Percentiles rank a stretch among this genome's conserved stretches.
These are phyloP conservation scores for Poecilobothrus nobilitatus DNA, from an alignment of 2,888 invertebrate genomes.

Conservation along the genomic window DNA sequence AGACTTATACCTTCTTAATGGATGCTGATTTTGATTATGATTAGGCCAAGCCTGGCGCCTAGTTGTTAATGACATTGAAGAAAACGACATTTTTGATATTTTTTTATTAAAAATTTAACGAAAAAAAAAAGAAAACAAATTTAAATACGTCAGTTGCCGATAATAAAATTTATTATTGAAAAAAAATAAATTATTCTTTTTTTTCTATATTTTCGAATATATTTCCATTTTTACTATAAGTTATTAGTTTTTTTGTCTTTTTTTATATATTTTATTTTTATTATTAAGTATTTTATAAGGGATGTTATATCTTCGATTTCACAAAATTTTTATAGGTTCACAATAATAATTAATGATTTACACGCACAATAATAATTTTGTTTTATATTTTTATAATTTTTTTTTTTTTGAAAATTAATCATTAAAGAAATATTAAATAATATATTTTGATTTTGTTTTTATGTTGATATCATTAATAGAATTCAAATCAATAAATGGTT, in stretches of 20 bases:
- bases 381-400: neutral
- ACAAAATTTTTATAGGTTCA: neutral
- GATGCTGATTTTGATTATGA: conserved; percentile 17
- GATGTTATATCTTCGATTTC: neutral
- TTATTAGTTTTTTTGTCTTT: too few relatives aligned
- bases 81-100: neutral
- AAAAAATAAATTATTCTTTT: too few relatives aligned
- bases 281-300: too few relatives aligned
- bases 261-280: too few relatives aligned
- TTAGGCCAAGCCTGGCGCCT: conserved; percentile 19
- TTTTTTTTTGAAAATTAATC: neutral
- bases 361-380: neutral
- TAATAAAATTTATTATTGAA: neutral
- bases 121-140: neutral
- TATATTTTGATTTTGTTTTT: neutral
- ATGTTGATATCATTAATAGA: too few relatives aligned
- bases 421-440: neutral
- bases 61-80: conserved; percentile 17
- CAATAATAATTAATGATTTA: neutral
- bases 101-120: neutral
- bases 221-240: too few relatives aligned
- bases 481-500: too few relatives aligned
- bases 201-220: too few relatives aligned
- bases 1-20: conserved; percentile 23
- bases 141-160: neutral